Evolutionary conservation across 37 sponge, comb jelly and placozoan species (phyloP), one percentile per base, ranked within the genome.

Genomic region (Mnemiopsis leidyi): DNA sequence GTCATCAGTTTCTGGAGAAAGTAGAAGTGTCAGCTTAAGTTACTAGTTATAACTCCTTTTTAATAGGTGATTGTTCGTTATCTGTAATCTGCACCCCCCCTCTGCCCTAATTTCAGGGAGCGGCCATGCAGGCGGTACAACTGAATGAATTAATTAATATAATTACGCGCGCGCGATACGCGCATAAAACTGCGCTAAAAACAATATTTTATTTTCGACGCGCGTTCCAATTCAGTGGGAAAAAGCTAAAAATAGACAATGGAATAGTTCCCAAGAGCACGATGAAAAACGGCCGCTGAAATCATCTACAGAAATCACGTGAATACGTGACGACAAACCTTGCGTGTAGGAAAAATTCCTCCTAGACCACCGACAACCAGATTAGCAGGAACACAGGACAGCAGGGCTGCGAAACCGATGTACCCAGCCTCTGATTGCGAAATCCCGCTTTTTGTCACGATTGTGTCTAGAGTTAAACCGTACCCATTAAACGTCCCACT

Each of bases 401-500:
- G 90, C 29, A 85, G 61, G 1, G 90, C 90, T 23, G 90, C 90
- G 30, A 85, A 85, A 13, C 90, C 90, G 9, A 85, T 85, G 36
- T 40, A 85, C 48, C 61, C 90, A 0, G 90, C 90, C 20, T 35
- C 36, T 3, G 32, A 25, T 37, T 23, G 38, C 16, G 40, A 40
- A 23, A 85, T 28, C 24, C 36, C 35, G 29, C 90, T 39, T 21
- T 85, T 85, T 33, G 33, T 23, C 28, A 85, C 38, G 25, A 85
- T 40, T 29, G 32, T 21, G 7, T 40, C 90, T n/a, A 85, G 48
- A 2, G 61, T 40, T 29, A 85, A 25, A 29, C 90, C 90, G 61
- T 85, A 85, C 23, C 90, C 90, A 29, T 85, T 85, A 13, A 85
- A 33, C 23, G 61, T 37, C 23, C 90, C 90, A 1, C 90, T 85